Percentiles rank a stretch among this genome's conserved stretches.
phyloP scores from a whole-genome alignment of 2,113 vertebrate genomes.

The Notothenia rossii region DNA sequence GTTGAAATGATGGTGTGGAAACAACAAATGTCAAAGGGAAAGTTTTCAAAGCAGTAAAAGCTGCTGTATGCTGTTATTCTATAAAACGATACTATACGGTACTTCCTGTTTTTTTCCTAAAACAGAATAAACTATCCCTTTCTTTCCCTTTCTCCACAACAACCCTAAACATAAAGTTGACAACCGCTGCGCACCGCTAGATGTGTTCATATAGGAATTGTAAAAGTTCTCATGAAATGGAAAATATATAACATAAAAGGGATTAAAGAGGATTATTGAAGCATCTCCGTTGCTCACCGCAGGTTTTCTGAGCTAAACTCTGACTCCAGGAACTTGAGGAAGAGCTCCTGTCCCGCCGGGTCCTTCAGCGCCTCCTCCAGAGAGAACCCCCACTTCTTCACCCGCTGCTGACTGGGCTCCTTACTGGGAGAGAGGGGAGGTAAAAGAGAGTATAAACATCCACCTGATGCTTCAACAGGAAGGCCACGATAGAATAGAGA shows the following conservation, averaged over 20 bases:
- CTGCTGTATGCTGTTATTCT: slow-evolving; percentile 13
- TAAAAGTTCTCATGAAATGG: neutral
- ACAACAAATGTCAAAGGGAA: slow-evolving; percentile 20
- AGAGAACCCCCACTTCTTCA: slow-evolving; percentile 98
- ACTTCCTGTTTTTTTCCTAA: neutral
- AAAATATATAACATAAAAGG: neutral
- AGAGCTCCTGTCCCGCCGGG: slow-evolving; percentile 93
- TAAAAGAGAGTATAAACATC: neutral
- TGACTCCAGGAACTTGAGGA: slow-evolving; percentile 97
- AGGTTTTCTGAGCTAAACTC: slow-evolving; percentile 99
- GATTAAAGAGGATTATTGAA: neutral
- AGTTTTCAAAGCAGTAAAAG: slow-evolving; percentile 32
- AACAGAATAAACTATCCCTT: neutral
- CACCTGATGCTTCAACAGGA: neutral
- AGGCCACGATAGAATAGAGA: neutral
- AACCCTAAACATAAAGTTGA: neutral
- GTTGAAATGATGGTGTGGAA: slow-evolving; percentile 39
- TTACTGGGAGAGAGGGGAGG: slow-evolving; percentile 85
- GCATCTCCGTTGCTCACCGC: slow-evolving; percentile 82
- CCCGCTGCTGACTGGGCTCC: slow-evolving; percentile 95
- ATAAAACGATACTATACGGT: neutral
- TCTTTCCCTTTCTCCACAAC: neutral
- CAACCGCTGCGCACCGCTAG: neutral
- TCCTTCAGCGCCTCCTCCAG: slow-evolving; percentile 96
- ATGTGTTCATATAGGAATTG: neutral